A percentile compares a stretch with the other conserved stretches of the same genome.
phyloP scores from a whole-genome alignment of 2,113 vertebrate genomes.

The Monopterus albus region DNA sequence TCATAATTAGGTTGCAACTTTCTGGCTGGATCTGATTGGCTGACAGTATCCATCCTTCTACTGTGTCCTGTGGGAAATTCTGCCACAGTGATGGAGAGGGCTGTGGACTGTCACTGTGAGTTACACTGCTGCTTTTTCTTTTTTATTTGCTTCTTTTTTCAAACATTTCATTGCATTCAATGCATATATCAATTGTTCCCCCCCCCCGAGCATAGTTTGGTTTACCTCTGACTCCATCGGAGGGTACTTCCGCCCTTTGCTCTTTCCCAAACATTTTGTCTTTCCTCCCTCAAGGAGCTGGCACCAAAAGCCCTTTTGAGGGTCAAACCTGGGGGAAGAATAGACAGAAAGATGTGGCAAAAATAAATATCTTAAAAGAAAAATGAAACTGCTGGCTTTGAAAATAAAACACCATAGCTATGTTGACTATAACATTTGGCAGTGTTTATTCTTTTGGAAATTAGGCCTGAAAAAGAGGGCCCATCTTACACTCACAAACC shows the following conservation, averaged over 20 bases:
- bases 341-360: neutral
- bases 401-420: neutral
- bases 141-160: constrained; percentile 15
- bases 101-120: constrained; percentile 42
- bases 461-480: constrained; percentile 1
- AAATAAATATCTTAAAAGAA: neutral
- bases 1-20: constrained; percentile 69
- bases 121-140: constrained; percentile 19
- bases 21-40: constrained; percentile 58
- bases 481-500: neutral
- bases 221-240: constrained; percentile 93
- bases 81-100: constrained; percentile 17
- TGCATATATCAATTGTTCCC: neutral
- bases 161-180: constrained; percentile 36
- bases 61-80: constrained; percentile 56
- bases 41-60: constrained; percentile 54
- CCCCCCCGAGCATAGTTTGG: too few species aligned
- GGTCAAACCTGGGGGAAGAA: constrained; percentile 88
- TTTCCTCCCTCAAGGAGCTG: constrained; percentile 94
- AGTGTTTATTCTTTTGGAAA: neutral
- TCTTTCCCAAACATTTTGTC: constrained; percentile 97
- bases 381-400: neutral
- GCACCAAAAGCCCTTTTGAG: constrained; percentile 98
- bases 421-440: neutral
- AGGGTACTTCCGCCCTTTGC: constrained; percentile 95